phyloP scores from a whole-genome alignment of 2,113 vertebrate species.

The Tichodroma muraria region DNA sequence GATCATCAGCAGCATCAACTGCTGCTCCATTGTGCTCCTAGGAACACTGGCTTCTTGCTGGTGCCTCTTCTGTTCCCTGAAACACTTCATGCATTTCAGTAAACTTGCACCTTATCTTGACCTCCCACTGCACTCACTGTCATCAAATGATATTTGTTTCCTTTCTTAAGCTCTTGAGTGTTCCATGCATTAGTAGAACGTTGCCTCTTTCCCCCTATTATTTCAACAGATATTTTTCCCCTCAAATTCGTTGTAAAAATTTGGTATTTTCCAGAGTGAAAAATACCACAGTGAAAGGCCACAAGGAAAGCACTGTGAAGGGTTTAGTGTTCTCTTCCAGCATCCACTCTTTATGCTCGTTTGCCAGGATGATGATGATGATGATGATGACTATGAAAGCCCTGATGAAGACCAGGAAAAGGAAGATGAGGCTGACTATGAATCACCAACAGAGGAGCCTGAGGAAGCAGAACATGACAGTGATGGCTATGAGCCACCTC shows the following conservation, averaged over 20 bases:
- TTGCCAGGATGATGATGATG: constrained; percentile 67
- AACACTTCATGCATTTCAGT: background rate
- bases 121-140: background rate
- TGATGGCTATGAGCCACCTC: constrained; percentile 86
- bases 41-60: background rate
- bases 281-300: background rate
- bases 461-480: constrained; percentile 48
- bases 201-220: background rate
- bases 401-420: constrained; percentile 72
- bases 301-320: background rate
- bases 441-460: constrained; percentile 78
- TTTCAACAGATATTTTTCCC: background rate
- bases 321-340: background rate
- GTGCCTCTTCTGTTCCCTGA: background rate
- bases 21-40: background rate
- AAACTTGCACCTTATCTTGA: background rate
- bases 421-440: constrained; percentile 82
- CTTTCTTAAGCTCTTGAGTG: background rate
- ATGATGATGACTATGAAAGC: constrained; percentile 88
- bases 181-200: background rate
- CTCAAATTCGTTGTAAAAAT: background rate
- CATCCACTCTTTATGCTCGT: background rate
- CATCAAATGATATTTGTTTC: background rate
- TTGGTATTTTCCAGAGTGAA: background rate
- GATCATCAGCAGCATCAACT: background rate